phyloP scores from a whole-genome alignment of 2,797 vertebrate species.

The Pyrocephalus nanus region DNA sequence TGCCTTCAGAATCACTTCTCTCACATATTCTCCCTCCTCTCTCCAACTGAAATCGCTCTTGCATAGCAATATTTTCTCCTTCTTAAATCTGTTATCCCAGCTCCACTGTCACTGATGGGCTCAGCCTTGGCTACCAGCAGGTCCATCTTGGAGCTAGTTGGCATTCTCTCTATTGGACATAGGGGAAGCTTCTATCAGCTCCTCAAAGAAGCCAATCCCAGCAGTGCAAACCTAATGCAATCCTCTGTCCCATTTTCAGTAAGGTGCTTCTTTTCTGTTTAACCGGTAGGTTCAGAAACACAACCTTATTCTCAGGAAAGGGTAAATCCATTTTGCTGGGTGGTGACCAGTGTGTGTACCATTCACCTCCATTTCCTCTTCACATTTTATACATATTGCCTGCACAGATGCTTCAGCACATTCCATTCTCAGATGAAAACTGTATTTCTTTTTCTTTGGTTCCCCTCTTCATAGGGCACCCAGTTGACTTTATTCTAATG shows the following conservation, averaged over 20 bases:
- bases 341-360: background rate
- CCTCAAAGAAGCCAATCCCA: background rate
- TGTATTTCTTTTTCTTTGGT: background rate
- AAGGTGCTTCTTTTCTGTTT: background rate
- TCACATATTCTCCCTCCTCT: background rate
- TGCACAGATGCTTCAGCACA: background rate
- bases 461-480: background rate
- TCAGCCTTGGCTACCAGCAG: background rate
- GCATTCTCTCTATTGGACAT: background rate
- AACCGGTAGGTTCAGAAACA: background rate
- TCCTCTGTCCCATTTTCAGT: background rate
- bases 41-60: background rate
- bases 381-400: background rate
- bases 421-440: background rate
- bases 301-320: background rate
- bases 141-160: background rate
- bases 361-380: background rate
- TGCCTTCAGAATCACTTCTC: background rate
- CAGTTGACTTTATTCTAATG: background rate
- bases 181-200: background rate
- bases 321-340: background rate
- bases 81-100: background rate
- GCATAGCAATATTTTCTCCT: background rate
- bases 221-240: background rate
- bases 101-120: background rate